Evolutionary conservation across 2,888 invertebrate genomes (phyloP).

Genomic region (Chalcosyrphus nemorum): DNA sequence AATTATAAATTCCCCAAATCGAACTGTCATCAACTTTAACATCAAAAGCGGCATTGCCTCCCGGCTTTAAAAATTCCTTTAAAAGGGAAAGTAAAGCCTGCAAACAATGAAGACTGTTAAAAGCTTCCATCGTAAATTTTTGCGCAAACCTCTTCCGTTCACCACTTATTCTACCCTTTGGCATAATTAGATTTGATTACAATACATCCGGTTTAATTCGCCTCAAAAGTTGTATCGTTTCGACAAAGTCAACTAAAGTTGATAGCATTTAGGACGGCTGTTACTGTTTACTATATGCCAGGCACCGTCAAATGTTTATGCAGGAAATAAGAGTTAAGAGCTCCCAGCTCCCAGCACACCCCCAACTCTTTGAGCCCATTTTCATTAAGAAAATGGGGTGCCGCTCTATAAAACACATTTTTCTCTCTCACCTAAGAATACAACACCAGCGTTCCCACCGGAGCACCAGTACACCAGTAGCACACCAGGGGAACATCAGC

Average conservation of each 20-base stretch:
- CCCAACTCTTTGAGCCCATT: conserved; percentile 35
- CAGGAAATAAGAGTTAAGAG: conserved; percentile 46
- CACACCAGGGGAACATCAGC: neutral
- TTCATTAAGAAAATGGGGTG: conserved; percentile 70
- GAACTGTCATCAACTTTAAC: too few relatives aligned
- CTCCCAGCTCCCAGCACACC: neutral
- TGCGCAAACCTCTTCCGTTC: neutral
- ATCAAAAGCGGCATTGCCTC: too few relatives aligned
- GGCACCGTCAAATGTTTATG: conserved; percentile 37
- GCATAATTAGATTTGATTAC: conserved; percentile 58
- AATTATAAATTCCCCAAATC: too few relatives aligned
- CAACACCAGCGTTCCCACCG: conserved; percentile 15
- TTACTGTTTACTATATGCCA: neutral
- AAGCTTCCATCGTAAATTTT: neutral
- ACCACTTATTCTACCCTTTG: neutral
- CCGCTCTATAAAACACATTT: conserved; percentile 70
- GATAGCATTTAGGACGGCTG: conserved; percentile 61
- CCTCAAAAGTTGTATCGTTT: conserved; percentile 55
- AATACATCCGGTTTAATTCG: conserved; percentile 54
- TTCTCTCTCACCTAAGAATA: conserved; percentile 47
- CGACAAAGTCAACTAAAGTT: conserved; percentile 48
- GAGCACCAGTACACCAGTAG: too few relatives aligned
- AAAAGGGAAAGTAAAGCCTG: neutral
- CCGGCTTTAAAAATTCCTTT: too few relatives aligned
- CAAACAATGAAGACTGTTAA: neutral